Percentiles rank a stretch among this genome's conserved stretches.
phyloP scores from a whole-genome alignment of 2,113 vertebrate species.

The Zosterops borbonicus region DNA sequence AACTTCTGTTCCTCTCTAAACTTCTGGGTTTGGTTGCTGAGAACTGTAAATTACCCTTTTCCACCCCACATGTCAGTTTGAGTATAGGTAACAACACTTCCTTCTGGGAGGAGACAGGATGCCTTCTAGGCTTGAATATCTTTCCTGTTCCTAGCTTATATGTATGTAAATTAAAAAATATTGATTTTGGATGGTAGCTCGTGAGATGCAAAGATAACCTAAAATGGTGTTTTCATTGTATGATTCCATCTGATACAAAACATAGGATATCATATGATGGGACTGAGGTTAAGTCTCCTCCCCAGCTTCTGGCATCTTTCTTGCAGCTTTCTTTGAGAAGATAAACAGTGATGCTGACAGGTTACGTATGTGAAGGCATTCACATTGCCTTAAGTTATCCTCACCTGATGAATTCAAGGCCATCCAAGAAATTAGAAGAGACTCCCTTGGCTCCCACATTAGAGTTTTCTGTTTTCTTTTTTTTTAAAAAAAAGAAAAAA shows the following conservation, averaged over 20 bases:
- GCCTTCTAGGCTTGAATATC: conserved; percentile 53
- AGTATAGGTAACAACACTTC: conserved; percentile 32
- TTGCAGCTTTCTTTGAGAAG: conserved; percentile 24
- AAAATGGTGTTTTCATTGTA: conserved; percentile 42
- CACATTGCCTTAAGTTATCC: conserved; percentile 36
- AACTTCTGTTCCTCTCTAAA: not conserved
- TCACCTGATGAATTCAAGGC: conserved; percentile 44
- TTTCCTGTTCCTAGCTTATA: conserved; percentile 61
- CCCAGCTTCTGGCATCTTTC: conserved; percentile 59
- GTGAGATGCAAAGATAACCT: conserved; percentile 46
- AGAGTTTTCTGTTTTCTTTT: not conserved
- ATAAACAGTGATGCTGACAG: conserved; percentile 45
- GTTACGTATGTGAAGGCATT: conserved; percentile 39
- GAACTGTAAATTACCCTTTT: conserved; percentile 31
- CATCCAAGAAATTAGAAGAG: conserved; percentile 39
- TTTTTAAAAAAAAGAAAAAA: not conserved
- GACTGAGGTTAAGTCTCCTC: conserved; percentile 21
- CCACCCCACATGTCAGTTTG: not conserved
- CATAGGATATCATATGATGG: not conserved
- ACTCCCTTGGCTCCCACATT: conserved; percentile 17
- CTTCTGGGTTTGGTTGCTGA: not conserved
- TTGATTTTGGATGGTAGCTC: conserved; percentile 54
- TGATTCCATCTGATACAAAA: conserved; percentile 46
- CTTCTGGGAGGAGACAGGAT: conserved; percentile 65
- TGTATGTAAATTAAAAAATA: conserved; percentile 63